Base-by-base conservation (phyloP, 2,113 vertebrate genomes). In the Orthonyx spaldingii region DNA sequence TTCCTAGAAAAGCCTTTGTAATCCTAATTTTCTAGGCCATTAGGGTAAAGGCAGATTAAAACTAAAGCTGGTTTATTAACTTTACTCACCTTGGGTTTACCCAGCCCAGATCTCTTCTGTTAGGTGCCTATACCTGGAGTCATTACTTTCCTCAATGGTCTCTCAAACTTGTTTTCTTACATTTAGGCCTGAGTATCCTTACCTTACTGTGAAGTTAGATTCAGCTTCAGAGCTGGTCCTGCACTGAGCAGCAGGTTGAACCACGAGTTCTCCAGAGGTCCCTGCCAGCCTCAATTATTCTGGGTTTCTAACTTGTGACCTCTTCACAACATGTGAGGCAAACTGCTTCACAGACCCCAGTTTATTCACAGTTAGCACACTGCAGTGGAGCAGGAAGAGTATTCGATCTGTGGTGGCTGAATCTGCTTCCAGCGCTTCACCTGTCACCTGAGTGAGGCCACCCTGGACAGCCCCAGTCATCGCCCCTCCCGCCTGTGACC, bases 21-120 rank as follows among this genome's bases (percentile, higher is more conserved):
- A 95, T 97, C 90, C 87, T 87, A 84, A 95, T 93, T 96, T 92
- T 84, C 87, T 87, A 95, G 87, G 81, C 65, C 70, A 89, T 93
- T 82, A 91, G 84, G 84, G 72, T 95, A 75, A 93, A 84, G 87
- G 81, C 82, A 96, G 95, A 91, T 96, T 97, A 95, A 42, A 60
- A 16, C 44, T 78, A 93, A 96, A 97, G 87, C 90, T 87, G 87
- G 57, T 91, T 94, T 82, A 64, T 74, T 84, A 64, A 82, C 87
- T 75, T 89, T 37, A 72, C 70, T 90, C 91, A 83, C 83, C 89
- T 92, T 60, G 79, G 41, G 32, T 93, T 83, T 88, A 64, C n/a
- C 18, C 53, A 80, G 70, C 37, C 19, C 41, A 27, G 24, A 69
- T 68, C 49, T 83, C 35, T 47, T 68, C 41, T 64, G 3, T 24